Base-by-base conservation (phyloP, 2,797 vertebrate genomes). In the Parotocinclus haroldoi region DNA sequence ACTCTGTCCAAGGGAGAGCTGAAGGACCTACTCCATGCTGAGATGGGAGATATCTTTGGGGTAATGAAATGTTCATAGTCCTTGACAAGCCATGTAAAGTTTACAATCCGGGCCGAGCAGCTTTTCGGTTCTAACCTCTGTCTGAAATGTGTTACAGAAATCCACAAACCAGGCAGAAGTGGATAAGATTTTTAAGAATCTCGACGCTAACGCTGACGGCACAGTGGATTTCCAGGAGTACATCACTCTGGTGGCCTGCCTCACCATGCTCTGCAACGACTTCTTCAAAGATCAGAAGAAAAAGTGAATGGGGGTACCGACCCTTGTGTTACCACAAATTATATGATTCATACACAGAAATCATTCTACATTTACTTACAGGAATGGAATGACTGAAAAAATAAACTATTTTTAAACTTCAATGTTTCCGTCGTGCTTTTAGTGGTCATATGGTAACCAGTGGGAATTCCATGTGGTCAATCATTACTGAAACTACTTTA, bases 1-100 rank as follows among this genome's bases (percentile, higher is more conserved):
- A 74, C 78, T 37, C 38, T 88, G 38, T 57, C 16, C 66, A 87
- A 83, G 45, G n/a, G 0, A 4, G 83, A 89, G 36, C 48, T 87
- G 0, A 1, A 16, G 13, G 7, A 49, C 0, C 38, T 89, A 72
- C 59, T 88, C 1, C 7, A 0, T 0, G 0, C 0, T 0, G 79
- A 88, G 65, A 0, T 82, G 8, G 8, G 16, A 9, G 60, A 53
- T 0, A 0, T 76, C 0, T 0, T 74, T 0, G 70, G n/a, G 37
- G 19, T 27, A 1, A 83, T 84, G 74, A 17, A 1, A 40, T 2
- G 16, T 53, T 5, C 5, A 9, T 8, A 49, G 8, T n/a, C 27
- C 27, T 27, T 27, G 2, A 27, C 27, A 27, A 5, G 27, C 27
- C 27, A 27, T 27, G 27, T n/a, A n/a, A n/a, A n/a, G n/a, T n/a